phyloP scores from a whole-genome alignment of 2,113 vertebrate species.

The human (Homo sapiens) region DNA sequence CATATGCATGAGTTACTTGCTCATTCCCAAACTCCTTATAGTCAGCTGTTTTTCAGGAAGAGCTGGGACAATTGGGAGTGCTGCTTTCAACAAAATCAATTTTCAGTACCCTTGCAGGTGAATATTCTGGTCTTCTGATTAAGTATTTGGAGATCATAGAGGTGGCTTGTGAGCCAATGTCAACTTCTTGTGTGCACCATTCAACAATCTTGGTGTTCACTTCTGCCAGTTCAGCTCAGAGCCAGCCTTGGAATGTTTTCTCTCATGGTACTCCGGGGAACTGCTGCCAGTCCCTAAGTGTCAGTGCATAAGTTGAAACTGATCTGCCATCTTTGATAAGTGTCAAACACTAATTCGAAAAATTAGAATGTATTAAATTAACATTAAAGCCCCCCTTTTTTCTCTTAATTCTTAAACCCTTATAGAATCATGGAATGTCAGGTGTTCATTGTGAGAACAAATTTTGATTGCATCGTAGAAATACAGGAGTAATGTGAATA shows the following conservation, averaged over 20 bases:
- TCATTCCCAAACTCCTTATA: background rate
- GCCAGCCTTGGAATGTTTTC: background rate
- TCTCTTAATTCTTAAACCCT: background rate
- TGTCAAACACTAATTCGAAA: background rate
- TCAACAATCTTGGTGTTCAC: background rate
- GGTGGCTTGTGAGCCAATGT: background rate
- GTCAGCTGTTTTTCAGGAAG: background rate
- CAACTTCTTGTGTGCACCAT: background rate
- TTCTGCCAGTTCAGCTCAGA: background rate
- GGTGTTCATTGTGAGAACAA: background rate
- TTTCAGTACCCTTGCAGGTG: background rate
- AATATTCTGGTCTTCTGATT: background rate
- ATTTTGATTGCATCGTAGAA: constrained; percentile 52
- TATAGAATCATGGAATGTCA: background rate
- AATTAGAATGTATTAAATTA: background rate
- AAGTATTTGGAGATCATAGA: background rate
- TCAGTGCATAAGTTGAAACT: background rate
- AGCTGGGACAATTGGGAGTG: background rate
- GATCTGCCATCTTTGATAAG: background rate
- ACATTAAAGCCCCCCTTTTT: background rate
- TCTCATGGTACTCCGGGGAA: background rate
- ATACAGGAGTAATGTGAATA: background rate
- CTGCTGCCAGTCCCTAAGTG: background rate
- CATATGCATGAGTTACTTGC: background rate
- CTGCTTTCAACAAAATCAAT: background rate